Evolutionary conservation across 1,140 invertebrate genomes (phyloP).

Genomic region (Oedothorax gibbosus): DNA sequence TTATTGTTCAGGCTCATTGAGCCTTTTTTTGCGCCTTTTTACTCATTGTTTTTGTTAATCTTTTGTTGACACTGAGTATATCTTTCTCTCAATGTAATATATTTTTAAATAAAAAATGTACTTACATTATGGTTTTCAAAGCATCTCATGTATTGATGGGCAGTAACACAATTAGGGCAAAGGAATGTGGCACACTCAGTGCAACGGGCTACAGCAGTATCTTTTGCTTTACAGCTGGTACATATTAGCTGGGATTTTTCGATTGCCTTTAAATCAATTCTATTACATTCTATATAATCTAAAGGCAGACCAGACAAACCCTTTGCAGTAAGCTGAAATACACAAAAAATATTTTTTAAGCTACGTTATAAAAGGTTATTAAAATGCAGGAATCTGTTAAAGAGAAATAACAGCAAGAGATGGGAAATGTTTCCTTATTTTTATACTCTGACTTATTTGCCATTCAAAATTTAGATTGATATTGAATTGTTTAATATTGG

Average conservation of each 20-base stretch:
- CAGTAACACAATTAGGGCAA: conserved; percentile 93
- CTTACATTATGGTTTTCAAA: conserved; percentile 84
- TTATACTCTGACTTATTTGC: background rate
- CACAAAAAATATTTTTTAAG: background rate
- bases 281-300: conserved; percentile 86
- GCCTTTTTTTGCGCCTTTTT: too few species aligned
- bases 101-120: conserved; percentile 10
- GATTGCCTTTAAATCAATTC: conserved; percentile 84
- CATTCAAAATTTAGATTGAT: too few species aligned
- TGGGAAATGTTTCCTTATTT: too few species aligned
- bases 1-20: too few species aligned
- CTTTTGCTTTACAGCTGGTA: conserved; percentile 89
- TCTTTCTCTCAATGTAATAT: too few species aligned
- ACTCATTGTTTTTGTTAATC: too few species aligned
- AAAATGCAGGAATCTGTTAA: too few species aligned
- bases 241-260: conserved; percentile 81
- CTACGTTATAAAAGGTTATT: background rate
- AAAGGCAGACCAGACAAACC: conserved; percentile 80
- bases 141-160: conserved; percentile 91
- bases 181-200: conserved; percentile 93
- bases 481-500: too few species aligned
- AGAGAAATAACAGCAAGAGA: too few species aligned
- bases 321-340: conserved; percentile 65
- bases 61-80: too few species aligned
- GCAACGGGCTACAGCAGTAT: conserved; percentile 90